Percentiles rank a stretch among this genome's conserved stretches.
Conservation (phyloP, 2,113 vertebrate species). For the Gymnocephalus cernua region DNA sequence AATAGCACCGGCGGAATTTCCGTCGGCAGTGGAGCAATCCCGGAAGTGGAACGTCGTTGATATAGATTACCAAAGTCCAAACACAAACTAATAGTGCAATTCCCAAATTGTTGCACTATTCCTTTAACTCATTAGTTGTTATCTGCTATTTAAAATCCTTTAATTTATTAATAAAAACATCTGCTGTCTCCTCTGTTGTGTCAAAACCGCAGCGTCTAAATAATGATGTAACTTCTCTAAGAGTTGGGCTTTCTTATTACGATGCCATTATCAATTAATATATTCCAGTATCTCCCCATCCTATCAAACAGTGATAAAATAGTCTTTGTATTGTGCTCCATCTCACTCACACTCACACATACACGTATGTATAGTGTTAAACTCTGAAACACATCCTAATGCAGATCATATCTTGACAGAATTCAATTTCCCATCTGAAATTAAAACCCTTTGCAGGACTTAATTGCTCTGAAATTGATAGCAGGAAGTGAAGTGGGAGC, state of each 20-base stretch:
- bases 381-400: slow-evolving; percentile 44
- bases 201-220: neutral
- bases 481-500: slow-evolving; percentile 47
- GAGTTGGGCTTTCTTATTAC: slow-evolving; percentile 20
- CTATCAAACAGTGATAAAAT: slow-evolving; percentile 44
- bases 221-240: slow-evolving; percentile 1
- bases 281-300: slow-evolving; percentile 29
- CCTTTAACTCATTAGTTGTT: neutral
- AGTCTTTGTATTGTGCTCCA: neutral
- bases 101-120: neutral
- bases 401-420: slow-evolving; percentile 72
- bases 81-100: neutral
- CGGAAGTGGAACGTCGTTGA: too few relatives aligned
- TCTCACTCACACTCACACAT: slow-evolving; percentile 1
- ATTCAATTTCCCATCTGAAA: slow-evolving; percentile 75
- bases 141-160: neutral
- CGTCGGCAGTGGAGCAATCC: too few relatives aligned
- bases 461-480: slow-evolving; percentile 66
- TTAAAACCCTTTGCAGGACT: slow-evolving; percentile 64
- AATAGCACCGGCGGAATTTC: neutral
- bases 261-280: slow-evolving; percentile 39
- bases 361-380: slow-evolving; percentile 1
- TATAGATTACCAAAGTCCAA: neutral
- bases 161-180: neutral
- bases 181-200: neutral